phyloP scores from a whole-genome alignment of 2,888 invertebrate species.

The Perizoma flavofasciatum region DNA sequence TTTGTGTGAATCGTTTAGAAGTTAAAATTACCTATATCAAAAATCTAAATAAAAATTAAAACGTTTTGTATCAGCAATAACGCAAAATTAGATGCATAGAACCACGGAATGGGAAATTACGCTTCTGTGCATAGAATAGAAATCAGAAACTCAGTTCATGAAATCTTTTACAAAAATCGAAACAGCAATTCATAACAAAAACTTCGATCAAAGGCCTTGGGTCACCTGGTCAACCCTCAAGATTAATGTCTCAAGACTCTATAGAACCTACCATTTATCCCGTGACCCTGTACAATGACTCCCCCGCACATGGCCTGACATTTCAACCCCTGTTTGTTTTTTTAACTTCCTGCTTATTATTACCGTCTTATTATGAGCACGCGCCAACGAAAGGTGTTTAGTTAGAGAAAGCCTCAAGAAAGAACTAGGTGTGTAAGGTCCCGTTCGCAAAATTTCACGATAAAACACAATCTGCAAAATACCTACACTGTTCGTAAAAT shows the following conservation, averaged over 20 bases:
- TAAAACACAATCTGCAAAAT: too few relatives aligned
- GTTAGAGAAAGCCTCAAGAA: slow-evolving; percentile 70
- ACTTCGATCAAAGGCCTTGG: slow-evolving; percentile 41
- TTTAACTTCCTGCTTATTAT: slow-evolving; percentile 71
- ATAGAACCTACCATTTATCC: slow-evolving; percentile 6
- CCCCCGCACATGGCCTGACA: slow-evolving; percentile 77
- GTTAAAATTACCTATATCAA: too few relatives aligned
- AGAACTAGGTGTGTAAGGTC: slow-evolving; percentile 42
- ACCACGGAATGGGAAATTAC: too few relatives aligned
- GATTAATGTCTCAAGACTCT: slow-evolving; percentile 73
- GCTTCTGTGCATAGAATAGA: too few relatives aligned
- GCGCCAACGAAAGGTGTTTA: slow-evolving; percentile 74
- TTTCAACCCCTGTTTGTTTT: slow-evolving; percentile 63
- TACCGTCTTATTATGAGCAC: slow-evolving; percentile 67
- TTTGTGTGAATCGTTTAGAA: too few relatives aligned
- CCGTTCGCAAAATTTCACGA: not conserved
- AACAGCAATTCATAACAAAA: slow-evolving; percentile 24
- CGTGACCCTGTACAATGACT: slow-evolving; percentile 55
- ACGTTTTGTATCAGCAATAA: too few relatives aligned
- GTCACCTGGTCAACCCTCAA: slow-evolving; percentile 76
- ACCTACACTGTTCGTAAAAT: too few relatives aligned
- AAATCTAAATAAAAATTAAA: too few relatives aligned
- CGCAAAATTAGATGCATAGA: too few relatives aligned
- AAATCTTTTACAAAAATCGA: slow-evolving; percentile 12
- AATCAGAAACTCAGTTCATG: too few relatives aligned